phyloP scores from a whole-genome alignment of 92 coral and sea anemone species.

The Porites evermanni region DNA sequence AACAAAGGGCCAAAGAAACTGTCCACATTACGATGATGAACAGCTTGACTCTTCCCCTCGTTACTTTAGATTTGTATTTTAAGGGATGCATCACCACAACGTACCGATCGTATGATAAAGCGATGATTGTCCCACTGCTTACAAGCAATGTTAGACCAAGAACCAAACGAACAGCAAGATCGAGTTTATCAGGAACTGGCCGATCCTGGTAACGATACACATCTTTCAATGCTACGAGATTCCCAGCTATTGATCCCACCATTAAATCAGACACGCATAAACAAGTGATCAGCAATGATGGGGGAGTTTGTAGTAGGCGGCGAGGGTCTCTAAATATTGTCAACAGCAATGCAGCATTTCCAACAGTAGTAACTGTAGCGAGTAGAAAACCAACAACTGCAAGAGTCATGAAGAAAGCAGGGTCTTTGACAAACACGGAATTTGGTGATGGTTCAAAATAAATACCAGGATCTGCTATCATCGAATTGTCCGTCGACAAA shows the following conservation, averaged over 20 bases:
- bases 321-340: conserved; percentile 32
- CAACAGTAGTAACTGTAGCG: conserved; percentile 9
- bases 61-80: conserved; percentile 34
- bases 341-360: conserved; percentile 19
- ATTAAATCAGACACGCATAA: conserved; percentile 30
- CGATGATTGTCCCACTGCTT: conserved; percentile 46
- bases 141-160: conserved; percentile 53
- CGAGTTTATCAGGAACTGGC: neutral
- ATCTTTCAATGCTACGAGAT: conserved; percentile 19
- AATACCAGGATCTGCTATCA: neutral
- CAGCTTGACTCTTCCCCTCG: conserved; percentile 32
- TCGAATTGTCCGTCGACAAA: neutral
- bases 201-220: neutral
- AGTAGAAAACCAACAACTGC: conserved; percentile 20
- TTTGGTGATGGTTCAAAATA: neutral
- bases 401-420: conserved; percentile 14
- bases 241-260: conserved; percentile 21
- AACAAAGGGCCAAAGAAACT: conserved; percentile 36
- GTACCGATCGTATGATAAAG: conserved; percentile 60
- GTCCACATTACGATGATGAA: conserved; percentile 46
- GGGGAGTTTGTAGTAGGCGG: conserved; percentile 16
- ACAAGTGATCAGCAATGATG: conserved; percentile 27
- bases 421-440: neutral
- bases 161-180: conserved; percentile 3
- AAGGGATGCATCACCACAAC: conserved; percentile 58